Evolutionary conservation across 2,888 invertebrate genomes (phyloP).

Genomic region (Laspeyria flexula): DNA sequence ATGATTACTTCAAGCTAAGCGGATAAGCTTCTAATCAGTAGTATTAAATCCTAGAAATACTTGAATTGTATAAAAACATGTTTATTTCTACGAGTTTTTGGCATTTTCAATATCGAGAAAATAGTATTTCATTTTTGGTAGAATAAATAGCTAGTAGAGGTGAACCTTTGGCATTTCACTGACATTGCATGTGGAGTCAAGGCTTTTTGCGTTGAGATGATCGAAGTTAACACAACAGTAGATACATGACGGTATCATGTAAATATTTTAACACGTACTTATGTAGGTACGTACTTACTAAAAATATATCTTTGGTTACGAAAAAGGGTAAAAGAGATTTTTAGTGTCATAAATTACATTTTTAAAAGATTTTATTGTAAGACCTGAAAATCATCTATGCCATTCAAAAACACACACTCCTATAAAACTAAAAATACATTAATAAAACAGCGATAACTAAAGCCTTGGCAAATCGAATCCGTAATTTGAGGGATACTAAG

Average conservation of each 20-base stretch:
- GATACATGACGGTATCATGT: background rate
- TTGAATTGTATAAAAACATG: background rate
- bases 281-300: background rate
- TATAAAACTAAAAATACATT: background rate
- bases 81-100: background rate
- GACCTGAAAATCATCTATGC: no score
- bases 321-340: no score
- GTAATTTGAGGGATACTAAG: background rate
- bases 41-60: constrained; percentile 7
- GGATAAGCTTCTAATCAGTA: constrained; percentile 22
- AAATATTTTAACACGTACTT: constrained; percentile 5
- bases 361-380: no score
- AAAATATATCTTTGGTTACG: background rate
- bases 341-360: no score
- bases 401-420: no score
- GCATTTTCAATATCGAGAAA: constrained; percentile 8
- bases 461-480: background rate
- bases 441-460: background rate
- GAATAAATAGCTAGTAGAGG: constrained; percentile 7
- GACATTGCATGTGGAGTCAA: constrained; percentile 41
- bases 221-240: constrained; percentile 8
- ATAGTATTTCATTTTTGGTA: constrained; percentile 2
- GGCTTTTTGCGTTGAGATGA: constrained; percentile 23
- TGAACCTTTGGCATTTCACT: constrained; percentile 41
- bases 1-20: constrained; percentile 14